Evolutionary conservation across 2,113 vertebrate genomes (phyloP).

Genomic region (Suncus etruscus): DNA sequence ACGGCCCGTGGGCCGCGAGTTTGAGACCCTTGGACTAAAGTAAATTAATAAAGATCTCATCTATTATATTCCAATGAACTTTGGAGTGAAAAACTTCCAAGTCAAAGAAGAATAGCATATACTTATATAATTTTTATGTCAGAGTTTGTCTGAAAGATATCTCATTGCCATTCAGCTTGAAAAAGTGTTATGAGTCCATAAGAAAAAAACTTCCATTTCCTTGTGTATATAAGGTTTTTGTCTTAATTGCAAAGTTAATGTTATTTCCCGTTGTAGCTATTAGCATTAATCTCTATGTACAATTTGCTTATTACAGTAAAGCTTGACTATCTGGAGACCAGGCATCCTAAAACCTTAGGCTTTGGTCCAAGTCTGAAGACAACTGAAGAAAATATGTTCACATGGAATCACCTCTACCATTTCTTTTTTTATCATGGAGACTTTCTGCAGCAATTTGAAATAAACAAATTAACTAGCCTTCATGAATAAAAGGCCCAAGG

Average conservation of each 20-base stretch:
- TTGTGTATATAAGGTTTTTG: slow-evolving; percentile 66
- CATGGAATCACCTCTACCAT: not conserved
- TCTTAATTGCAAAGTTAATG: slow-evolving; percentile 72
- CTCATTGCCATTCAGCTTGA: slow-evolving; percentile 14
- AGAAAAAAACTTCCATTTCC: slow-evolving; percentile 65
- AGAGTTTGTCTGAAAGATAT: slow-evolving; percentile 37
- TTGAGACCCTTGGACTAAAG: too few relatives aligned
- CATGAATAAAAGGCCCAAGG: not conserved
- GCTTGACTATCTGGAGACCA: slow-evolving; percentile 76
- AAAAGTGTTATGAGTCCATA: slow-evolving; percentile 57
- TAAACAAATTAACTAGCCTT: slow-evolving; percentile 20
- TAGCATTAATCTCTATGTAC: slow-evolving; percentile 71
- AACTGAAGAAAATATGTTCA: slow-evolving; percentile 46
- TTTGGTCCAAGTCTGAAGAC: slow-evolving; percentile 67
- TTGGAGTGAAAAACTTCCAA: not conserved
- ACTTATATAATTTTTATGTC: slow-evolving; percentile 51
- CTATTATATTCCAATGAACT: not conserved
- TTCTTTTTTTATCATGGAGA: not conserved
- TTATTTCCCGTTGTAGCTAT: slow-evolving; percentile 74
- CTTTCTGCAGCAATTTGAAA: slow-evolving; percentile 5
- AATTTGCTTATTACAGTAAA: slow-evolving; percentile 77
- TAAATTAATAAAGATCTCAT: not conserved
- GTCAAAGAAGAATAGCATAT: not conserved
- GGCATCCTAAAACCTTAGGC: slow-evolving; percentile 66
- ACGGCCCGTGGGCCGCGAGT: too few relatives aligned